Percentiles rank a stretch among this genome's conserved stretches.
These are phyloP conservation scores for Actinemys pallida DNA, from an alignment of 2,113 vertebrate species.

Conservation along the genomic window DNA sequence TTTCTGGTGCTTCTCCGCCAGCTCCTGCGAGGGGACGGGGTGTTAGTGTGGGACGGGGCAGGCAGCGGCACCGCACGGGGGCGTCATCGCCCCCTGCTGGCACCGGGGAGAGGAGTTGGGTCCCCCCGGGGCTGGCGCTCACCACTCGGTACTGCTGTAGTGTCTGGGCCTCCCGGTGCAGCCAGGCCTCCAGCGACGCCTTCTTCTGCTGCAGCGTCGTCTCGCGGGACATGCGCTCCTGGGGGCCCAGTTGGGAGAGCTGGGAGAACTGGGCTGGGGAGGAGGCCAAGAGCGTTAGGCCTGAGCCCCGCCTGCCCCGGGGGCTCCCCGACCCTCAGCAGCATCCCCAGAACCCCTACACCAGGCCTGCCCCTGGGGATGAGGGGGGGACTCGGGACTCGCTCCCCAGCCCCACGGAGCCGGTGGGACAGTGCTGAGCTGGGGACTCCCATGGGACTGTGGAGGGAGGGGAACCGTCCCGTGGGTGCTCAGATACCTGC, in stretches of 20 bases:
- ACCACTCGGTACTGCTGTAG: conserved; percentile 98
- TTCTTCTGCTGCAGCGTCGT: conserved; percentile 88
- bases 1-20: conserved; percentile 96
- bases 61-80: fast-evolving
- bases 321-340: not conserved
- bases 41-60: fast-evolving
- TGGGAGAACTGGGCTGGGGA: conserved; percentile 91
- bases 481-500: not conserved
- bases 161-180: conserved; percentile 90
- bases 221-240: conserved; percentile 90
- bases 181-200: conserved; percentile 86
- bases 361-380: not conserved
- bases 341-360: fast-evolving
- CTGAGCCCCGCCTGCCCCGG: fast-evolving
- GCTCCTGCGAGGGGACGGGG: not conserved
- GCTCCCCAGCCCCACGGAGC: not conserved
- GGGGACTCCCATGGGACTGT: not conserved
- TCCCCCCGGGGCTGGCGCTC: not conserved
- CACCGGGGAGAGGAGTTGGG: not conserved
- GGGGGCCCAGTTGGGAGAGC: conserved; percentile 90
- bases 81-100: not conserved
- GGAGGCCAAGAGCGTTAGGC: not conserved
- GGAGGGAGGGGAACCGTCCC: not conserved
- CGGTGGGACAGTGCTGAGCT: not conserved
- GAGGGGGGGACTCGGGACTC: not conserved